A percentile compares a stretch with the other conserved stretches of the same genome.
Evolutionary conservation across 2,113 vertebrate genomes (phyloP).

Genomic region (Pseudonaja textilis): DNA sequence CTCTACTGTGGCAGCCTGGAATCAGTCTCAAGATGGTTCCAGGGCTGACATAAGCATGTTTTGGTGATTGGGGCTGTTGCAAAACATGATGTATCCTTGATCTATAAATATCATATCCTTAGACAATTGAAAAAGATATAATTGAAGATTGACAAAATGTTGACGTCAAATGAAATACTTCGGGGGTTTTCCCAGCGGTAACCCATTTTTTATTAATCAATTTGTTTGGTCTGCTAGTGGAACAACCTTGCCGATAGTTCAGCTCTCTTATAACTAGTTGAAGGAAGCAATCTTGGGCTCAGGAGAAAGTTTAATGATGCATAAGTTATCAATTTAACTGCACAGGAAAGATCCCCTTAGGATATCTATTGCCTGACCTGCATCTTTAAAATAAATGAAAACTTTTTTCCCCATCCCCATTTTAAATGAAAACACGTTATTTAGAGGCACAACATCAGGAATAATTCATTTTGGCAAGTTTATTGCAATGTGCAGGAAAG

Average conservation of each 20-base stretch:
- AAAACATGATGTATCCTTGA: not conserved
- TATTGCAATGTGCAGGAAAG: not conserved
- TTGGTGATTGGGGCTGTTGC: not conserved
- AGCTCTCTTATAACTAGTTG: not conserved
- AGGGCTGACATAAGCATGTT: not conserved
- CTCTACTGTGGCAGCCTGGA: too few species aligned
- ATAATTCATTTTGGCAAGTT: not conserved
- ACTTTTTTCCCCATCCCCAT: not conserved
- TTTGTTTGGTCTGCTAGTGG: not conserved
- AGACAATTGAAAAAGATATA: not conserved
- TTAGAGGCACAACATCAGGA: not conserved
- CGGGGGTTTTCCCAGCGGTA: not conserved
- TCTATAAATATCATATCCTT: not conserved
- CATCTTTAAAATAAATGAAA: not conserved
- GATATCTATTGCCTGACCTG: not conserved
- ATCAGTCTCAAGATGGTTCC: too few species aligned
- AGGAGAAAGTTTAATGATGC: not conserved
- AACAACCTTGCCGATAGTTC: not conserved
- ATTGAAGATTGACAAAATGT: not conserved
- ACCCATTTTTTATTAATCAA: not conserved
- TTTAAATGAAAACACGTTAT: constrained; percentile 17
- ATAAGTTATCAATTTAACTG: not conserved
- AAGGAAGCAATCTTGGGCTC: not conserved
- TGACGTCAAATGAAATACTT: not conserved
- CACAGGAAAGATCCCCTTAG: not conserved